Conservation (phyloP, 2,888 invertebrate species). For the Celastrina argiolus region DNA sequence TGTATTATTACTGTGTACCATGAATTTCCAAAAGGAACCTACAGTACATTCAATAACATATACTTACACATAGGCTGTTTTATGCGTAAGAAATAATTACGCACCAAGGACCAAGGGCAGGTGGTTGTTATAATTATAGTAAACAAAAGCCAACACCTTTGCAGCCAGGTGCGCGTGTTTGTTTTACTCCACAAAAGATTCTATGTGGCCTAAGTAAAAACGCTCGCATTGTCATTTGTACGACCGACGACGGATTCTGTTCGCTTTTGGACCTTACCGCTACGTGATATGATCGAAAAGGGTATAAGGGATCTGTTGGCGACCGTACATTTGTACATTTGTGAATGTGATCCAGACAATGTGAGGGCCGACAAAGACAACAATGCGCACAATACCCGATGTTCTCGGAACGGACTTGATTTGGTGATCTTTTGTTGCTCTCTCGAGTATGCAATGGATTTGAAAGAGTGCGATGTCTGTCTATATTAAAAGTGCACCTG, state of each 20-base stretch:
- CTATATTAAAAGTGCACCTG: not conserved
- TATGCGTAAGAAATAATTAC: not conserved
- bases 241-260: too few relatives aligned
- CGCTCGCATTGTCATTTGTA: not conserved
- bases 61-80: not conserved
- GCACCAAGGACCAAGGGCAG: not conserved
- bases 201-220: conserved; percentile 22
- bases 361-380: not conserved
- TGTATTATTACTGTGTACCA: too few relatives aligned
- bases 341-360: not conserved
- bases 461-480: not conserved
- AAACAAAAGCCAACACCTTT: conserved; percentile 46
- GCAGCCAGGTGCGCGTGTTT: conserved; percentile 53
- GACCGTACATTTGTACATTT: not conserved
- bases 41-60: not conserved
- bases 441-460: not conserved
- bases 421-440: conserved; percentile 10
- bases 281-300: too few relatives aligned
- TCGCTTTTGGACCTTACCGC: too few relatives aligned
- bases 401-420: conserved; percentile 10
- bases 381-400: not conserved
- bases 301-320: too few relatives aligned
- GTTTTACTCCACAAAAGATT: conserved; percentile 22
- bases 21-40: too few relatives aligned
- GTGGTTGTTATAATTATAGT: conserved; percentile 56